Evolutionary conservation across 2,113 vertebrate genomes (phyloP).

Genomic region (Rhynchomys soricoides): DNA sequence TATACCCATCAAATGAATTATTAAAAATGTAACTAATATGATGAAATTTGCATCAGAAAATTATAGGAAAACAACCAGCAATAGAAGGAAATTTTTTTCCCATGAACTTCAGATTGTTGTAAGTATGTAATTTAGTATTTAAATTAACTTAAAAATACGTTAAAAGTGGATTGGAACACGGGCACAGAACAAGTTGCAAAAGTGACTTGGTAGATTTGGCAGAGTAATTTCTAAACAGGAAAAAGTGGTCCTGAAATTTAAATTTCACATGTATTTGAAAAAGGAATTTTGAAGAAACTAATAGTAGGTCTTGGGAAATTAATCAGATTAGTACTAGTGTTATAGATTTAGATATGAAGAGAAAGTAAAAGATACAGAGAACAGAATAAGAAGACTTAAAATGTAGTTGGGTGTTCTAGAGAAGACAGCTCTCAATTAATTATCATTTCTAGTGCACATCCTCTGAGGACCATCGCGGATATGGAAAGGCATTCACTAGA

Average conservation of each 20-base stretch:
- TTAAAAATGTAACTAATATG: neutral
- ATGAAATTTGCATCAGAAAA: neutral
- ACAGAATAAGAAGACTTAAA: neutral
- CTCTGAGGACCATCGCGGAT: neutral
- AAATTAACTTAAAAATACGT: neutral
- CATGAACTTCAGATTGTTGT: neutral
- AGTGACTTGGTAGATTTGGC: neutral
- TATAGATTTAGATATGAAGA: neutral
- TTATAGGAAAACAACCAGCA: neutral
- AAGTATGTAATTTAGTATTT: neutral
- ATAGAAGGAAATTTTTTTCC: neutral
- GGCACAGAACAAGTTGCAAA: neutral
- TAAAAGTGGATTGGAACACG: neutral
- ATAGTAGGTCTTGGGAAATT: neutral
- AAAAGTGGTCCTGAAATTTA: constrained; percentile 6
- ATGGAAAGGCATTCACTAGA: neutral
- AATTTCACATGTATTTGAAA: neutral
- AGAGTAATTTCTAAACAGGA: constrained; percentile 1
- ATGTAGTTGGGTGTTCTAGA: neutral
- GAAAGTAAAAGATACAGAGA: neutral
- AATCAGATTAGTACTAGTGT: neutral
- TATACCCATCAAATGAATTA: neutral
- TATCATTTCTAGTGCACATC: neutral
- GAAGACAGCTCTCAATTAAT: neutral
- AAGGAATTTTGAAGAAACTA: constrained; percentile 24